A percentile compares a stretch with the other conserved stretches of the same genome.
Conservation (phyloP, 2,113 vertebrate genomes). For the Onychostruthus taczanowskii region DNA sequence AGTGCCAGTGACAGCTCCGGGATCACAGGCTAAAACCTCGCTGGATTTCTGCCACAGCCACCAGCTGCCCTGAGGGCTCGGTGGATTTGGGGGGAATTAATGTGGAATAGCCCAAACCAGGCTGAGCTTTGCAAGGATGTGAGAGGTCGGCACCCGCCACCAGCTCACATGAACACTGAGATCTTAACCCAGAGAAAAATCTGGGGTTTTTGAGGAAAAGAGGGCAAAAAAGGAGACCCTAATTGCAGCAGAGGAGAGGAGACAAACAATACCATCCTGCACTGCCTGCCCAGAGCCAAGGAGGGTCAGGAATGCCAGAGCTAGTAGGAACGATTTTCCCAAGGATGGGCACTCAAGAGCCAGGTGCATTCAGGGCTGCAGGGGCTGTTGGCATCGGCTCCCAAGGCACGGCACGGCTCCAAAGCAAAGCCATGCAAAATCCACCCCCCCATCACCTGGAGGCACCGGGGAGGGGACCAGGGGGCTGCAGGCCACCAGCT, state of each 20-base stretch:
- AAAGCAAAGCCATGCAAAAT: conserved; percentile 64
- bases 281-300: not conserved
- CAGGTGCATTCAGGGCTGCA: not conserved
- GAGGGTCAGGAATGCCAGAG: not conserved
- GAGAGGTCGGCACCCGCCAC: not conserved
- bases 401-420: conserved; percentile 31
- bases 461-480: not conserved
- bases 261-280: not conserved
- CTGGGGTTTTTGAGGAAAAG: accelerated
- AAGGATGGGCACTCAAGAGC: not conserved
- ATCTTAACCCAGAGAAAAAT: not conserved
- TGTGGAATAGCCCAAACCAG: not conserved
- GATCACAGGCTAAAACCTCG: conserved; percentile 45
- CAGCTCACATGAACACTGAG: accelerated
- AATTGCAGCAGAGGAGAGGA: not conserved
- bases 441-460: not conserved
- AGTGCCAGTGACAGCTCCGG: not conserved
- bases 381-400: not conserved
- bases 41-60: conserved; percentile 32
- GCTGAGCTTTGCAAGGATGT: not conserved
- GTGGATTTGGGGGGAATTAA: conserved; percentile 37
- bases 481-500: conserved; percentile 73
- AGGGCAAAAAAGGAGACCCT: not conserved
- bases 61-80: conserved; percentile 4
- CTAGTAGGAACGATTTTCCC: not conserved